These are phyloP conservation scores for Acanthosepion esculentum DNA, from an alignment of 2,888 invertebrate species.

Conservation along the genomic window DNA sequence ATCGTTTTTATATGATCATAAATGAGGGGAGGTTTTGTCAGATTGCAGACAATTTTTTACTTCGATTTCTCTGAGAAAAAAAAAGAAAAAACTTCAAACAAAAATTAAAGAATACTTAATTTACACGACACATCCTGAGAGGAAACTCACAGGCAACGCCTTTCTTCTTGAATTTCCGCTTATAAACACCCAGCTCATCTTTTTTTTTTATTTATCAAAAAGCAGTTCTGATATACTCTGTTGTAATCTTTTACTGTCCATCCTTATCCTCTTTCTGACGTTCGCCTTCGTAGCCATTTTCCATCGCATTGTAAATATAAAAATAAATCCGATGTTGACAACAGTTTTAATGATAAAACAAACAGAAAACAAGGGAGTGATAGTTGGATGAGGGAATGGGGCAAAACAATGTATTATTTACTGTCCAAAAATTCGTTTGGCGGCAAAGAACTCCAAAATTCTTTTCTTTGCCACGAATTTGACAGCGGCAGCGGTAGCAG, in stretches of 20 bases:
- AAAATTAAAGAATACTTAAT: too few relatives aligned
- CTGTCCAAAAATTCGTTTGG: neutral
- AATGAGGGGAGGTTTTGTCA: too few relatives aligned
- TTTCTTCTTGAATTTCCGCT: too few relatives aligned
- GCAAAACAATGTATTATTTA: neutral
- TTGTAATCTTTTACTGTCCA: neutral
- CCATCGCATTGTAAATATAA: neutral
- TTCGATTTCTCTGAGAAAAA: too few relatives aligned
- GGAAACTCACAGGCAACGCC: too few relatives aligned
- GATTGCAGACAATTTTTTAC: too few relatives aligned
- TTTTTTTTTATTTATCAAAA: neutral
- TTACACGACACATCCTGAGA: too few relatives aligned
- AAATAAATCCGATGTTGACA: conserved; percentile 33
- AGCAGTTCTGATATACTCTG: neutral
- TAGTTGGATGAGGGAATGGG: neutral
- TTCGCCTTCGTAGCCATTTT: neutral
- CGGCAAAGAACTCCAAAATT: neutral
- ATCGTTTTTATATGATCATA: too few relatives aligned
- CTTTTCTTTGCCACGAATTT: neutral
- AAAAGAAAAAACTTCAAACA: too few relatives aligned
- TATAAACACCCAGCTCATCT: too few relatives aligned
- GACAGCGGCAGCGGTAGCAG: neutral
- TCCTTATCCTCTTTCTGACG: neutral
- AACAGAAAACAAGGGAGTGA: neutral
- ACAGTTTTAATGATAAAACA: conserved; percentile 20